Evolutionary conservation across 2,888 invertebrate species (phyloP), one percentile per base, ranked within the genome.

Genomic region (Perithous albicinctus): DNA sequence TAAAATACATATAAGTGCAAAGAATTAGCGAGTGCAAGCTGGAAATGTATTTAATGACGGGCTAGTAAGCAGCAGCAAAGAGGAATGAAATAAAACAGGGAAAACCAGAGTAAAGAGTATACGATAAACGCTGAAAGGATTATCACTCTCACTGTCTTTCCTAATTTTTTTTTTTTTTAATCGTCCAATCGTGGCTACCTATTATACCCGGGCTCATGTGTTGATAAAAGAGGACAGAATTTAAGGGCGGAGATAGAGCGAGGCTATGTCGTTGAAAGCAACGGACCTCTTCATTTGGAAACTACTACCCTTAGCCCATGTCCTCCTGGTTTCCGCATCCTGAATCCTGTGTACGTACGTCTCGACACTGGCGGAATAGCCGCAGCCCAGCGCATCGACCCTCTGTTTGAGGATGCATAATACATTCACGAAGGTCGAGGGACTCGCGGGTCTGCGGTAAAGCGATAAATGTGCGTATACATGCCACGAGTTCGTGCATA

Each of bases 361-460:
- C 41, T 64, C 29, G 20, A 54, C 18, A 8, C 48, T 18, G n/a
- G 51, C n/a, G 38, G 51, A 74, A 51, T 54, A 66, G 38, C 41
- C 20, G 43, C 64, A 66, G 10, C 51, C 23, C 51, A 8, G 51
- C n/a, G n/a, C 59, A 43, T 66, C 64, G 35, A 26, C 54, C 63
- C 32, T 70, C 41, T 61, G 46, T 61, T 61, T 73, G 46, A n/a
- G 41, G 4, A 15, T 66, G 41, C 64, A 54, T 66, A 72, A 72
- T 72, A 43, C 72, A 72, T 72, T 59, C 29, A 20, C 72, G 43
- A 43, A 59, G 72, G 59, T 72, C 59, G 29, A 72, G 29, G 20
- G 56, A 56, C 59, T 32, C 59, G 32, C 43, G 59, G 43, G 59
- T 29, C 46, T 46, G 43, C 59, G 72, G 41, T 46, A 5, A 15